phyloP scores from a whole-genome alignment of 2,113 vertebrate genomes.

The Oceanites oceanicus region DNA sequence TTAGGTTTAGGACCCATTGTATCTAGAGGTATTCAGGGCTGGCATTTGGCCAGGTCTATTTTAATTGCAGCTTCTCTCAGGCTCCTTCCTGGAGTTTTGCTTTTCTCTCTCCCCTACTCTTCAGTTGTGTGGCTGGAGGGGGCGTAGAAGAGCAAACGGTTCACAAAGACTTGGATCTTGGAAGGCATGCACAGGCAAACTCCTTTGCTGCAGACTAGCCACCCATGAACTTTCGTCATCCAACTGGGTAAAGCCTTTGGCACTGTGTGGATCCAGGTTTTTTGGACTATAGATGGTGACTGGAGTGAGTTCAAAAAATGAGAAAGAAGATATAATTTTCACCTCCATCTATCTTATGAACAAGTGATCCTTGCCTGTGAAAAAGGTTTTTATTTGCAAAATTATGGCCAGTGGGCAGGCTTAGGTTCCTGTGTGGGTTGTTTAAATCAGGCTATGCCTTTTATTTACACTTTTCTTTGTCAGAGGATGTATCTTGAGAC shows the following conservation, averaged over 20 bases:
- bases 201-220: slow-evolving; percentile 16
- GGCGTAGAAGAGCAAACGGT: not conserved
- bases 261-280: not conserved
- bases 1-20: slow-evolving; percentile 59
- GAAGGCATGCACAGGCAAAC: not conserved
- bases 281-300: not conserved
- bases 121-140: slow-evolving; percentile 17
- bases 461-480: not conserved
- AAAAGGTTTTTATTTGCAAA: not conserved
- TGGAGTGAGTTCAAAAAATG: not conserved
- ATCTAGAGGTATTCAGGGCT: slow-evolving; percentile 45
- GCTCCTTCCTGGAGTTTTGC: slow-evolving; percentile 43
- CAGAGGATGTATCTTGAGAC: not conserved
- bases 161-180: slow-evolving; percentile 36
- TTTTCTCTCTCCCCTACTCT: not conserved
- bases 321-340: not conserved
- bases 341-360: not conserved
- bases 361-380: not conserved
- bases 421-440: not conserved
- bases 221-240: not conserved
- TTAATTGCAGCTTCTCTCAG: slow-evolving; percentile 67
- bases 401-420: not conserved
- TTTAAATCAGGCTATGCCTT: not conserved
- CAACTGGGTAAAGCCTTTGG: slow-evolving; percentile 3
- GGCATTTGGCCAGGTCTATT: slow-evolving; percentile 42